A percentile compares a stretch with the other conserved stretches of the same genome.
Conservation (phyloP, 1,140 invertebrate species). For the Nebria ingens region DNA sequence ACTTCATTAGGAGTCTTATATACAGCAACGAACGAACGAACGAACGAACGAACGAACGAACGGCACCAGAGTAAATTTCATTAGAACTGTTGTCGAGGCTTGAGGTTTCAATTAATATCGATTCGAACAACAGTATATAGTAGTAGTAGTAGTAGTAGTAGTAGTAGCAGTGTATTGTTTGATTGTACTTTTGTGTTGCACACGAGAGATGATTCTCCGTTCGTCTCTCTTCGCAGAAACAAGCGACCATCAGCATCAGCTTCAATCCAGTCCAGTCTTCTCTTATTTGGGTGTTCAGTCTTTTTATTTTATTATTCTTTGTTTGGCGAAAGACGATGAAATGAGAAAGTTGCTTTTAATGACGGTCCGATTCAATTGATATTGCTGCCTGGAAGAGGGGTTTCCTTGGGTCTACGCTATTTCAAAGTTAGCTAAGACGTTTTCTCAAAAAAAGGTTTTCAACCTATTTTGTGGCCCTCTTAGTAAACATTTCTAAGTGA, state of each 20-base stretch:
- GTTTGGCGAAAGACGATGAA: background rate
- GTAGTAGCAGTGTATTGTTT: constrained; percentile 13
- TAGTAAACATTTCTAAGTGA: too few relatives aligned
- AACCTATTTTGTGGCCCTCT: too few relatives aligned
- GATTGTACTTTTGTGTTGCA: constrained; percentile 14
- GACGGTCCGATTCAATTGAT: constrained; percentile 1
- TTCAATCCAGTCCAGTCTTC: too few relatives aligned
- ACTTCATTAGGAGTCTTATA: constrained; percentile 13
- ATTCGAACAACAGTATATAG: constrained; percentile 11
- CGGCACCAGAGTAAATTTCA: constrained; percentile 17
- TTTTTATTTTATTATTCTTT: background rate
- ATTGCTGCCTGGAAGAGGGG: background rate
- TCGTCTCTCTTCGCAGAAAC: too few relatives aligned
- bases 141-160: too few relatives aligned
- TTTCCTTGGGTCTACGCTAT: too few relatives aligned
- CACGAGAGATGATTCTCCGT: too few relatives aligned
- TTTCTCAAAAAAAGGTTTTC: too few relatives aligned
- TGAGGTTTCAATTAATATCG: constrained; percentile 21
- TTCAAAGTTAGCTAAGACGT: too few relatives aligned
- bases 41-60: background rate
- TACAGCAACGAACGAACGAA: background rate
- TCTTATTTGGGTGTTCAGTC: background rate
- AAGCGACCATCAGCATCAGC: too few relatives aligned
- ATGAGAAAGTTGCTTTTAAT: constrained; percentile 8
- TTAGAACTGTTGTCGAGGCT: constrained; percentile 18